phyloP scores from a whole-genome alignment of 1,140 invertebrate species.

The Caenorhabditis brenneri region DNA sequence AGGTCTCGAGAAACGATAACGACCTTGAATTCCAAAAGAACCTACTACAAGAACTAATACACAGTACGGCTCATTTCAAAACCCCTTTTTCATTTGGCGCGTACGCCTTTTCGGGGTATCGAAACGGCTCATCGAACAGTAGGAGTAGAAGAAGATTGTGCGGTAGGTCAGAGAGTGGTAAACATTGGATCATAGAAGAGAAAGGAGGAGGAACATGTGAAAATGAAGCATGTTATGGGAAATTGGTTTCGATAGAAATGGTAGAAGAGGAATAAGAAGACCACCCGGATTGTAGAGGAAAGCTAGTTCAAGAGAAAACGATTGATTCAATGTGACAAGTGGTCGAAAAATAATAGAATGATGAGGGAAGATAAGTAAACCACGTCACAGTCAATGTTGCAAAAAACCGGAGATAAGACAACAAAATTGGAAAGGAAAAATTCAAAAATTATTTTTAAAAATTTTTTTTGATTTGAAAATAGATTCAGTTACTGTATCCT shows the following conservation, averaged over 20 bases:
- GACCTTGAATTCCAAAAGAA: slow-evolving; percentile 31
- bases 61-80: slow-evolving; percentile 32
- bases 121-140: slow-evolving; percentile 38
- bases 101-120: background rate
- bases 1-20: slow-evolving; percentile 23
- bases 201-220: background rate
- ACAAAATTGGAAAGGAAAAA: background rate
- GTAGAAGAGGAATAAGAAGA: background rate
- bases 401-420: background rate
- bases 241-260: slow-evolving; percentile 8
- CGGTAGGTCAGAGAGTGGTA: slow-evolving; percentile 31
- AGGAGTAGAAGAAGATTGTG: background rate
- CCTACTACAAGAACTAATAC: no score
- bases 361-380: background rate
- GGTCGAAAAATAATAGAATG: slow-evolving; percentile 13
- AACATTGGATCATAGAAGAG: background rate
- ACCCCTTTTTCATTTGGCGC: background rate
- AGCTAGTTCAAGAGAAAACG: slow-evolving; percentile 31
- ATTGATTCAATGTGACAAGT: slow-evolving; percentile 42
- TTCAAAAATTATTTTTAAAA: no score
- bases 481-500: no score
- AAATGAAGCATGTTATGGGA: slow-evolving; percentile 40
- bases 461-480: no score
- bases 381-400: background rate
- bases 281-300: background rate